Evolutionary conservation across 2,113 vertebrate genomes (phyloP).

Genomic region (Pseudolaguvia tuberculata): DNA sequence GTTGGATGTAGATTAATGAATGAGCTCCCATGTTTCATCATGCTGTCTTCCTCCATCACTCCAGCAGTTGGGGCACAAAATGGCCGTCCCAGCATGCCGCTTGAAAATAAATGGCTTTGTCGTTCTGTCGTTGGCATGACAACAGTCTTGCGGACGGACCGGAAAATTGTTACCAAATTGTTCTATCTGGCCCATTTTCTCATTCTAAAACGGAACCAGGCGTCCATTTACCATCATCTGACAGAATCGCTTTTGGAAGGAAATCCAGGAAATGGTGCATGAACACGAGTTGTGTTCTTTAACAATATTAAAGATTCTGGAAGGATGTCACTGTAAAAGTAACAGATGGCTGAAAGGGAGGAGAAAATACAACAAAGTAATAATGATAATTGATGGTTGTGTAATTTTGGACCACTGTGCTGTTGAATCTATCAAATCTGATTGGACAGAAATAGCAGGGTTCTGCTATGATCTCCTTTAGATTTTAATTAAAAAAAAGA

Average conservation of each 20-base stretch:
- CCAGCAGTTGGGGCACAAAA: slow-evolving; percentile 35
- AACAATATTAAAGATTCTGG: slow-evolving; percentile 1
- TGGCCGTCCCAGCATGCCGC: slow-evolving; percentile 30
- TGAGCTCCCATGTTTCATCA: slow-evolving; percentile 14
- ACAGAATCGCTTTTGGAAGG: slow-evolving; percentile 1
- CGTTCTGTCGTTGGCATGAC: slow-evolving; percentile 49
- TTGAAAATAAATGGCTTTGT: slow-evolving; percentile 35
- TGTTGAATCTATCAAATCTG: neutral
- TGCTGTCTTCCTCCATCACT: slow-evolving; percentile 21
- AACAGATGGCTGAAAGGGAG: slow-evolving; percentile 16
- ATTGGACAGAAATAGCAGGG: slow-evolving; percentile 4
- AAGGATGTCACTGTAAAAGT: slow-evolving; percentile 4
- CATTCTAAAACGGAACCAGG: neutral
- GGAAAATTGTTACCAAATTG: slow-evolving; percentile 45
- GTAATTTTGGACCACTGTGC: neutral
- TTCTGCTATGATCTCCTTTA: neutral
- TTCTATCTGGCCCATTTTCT: slow-evolving; percentile 39
- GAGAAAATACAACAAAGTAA: neutral
- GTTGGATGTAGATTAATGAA: neutral
- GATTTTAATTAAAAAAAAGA: neutral
- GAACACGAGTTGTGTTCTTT: neutral
- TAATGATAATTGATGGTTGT: neutral
- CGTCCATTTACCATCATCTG: slow-evolving; percentile 18
- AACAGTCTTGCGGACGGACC: slow-evolving; percentile 41
- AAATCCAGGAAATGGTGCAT: neutral